These are phyloP conservation scores for Chrysina gloriosa DNA, from an alignment of 2,888 invertebrate species.

Conservation along the genomic window DNA sequence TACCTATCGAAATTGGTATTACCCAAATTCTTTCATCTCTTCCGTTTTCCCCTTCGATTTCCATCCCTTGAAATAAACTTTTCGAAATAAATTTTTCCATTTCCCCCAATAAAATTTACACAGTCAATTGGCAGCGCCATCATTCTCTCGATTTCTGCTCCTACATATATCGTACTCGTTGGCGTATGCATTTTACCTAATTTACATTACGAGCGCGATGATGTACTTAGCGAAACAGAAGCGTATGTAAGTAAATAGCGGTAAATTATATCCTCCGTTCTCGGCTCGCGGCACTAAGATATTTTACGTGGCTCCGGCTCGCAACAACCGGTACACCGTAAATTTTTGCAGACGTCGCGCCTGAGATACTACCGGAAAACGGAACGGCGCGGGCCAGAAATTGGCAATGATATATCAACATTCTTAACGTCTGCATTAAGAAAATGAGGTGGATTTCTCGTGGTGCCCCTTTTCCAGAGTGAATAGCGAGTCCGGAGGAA, in stretches of 20 bases:
- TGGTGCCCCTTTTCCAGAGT: neutral
- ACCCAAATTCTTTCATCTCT: no score
- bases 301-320: slow-evolving; percentile 18
- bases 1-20: no score
- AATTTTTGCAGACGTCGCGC: slow-evolving; percentile 25
- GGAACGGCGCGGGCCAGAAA: slow-evolving; percentile 29
- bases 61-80: no score
- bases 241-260: slow-evolving; percentile 5
- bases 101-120: no score
- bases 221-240: neutral
- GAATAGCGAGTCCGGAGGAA: neutral
- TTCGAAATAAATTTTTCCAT: no score
- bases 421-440: slow-evolving; percentile 43
- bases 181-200: no score
- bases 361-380: slow-evolving; percentile 31
- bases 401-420: slow-evolving; percentile 44
- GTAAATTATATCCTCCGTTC: neutral
- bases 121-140: no score
- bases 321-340: slow-evolving; percentile 32
- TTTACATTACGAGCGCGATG: neutral
- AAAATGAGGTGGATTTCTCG: slow-evolving; percentile 41
- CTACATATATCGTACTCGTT: no score
- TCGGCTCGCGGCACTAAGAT: neutral
- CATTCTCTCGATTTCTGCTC: no score
- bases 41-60: no score